Conservation (phyloP, 2,113 vertebrate species). For the Sceloporus undulatus region DNA sequence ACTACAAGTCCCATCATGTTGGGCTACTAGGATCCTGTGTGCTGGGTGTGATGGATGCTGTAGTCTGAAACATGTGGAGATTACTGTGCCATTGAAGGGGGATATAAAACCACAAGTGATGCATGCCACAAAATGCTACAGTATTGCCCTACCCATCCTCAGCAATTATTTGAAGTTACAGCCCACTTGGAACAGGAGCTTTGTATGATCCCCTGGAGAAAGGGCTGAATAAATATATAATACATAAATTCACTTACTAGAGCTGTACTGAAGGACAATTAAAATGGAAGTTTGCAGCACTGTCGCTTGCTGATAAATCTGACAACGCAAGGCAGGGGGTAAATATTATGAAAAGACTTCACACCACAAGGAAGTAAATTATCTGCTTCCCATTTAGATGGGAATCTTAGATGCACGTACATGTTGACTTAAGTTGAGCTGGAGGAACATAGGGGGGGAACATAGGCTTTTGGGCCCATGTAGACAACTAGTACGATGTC, state of each 20-base stretch:
- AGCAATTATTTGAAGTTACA: not conserved
- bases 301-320: not conserved
- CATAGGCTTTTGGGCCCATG: no score
- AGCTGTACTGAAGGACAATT: conserved; percentile 3
- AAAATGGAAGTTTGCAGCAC: not conserved
- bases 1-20: no score
- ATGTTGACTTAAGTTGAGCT: not conserved
- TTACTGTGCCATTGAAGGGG: no score
- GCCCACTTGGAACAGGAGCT: not conserved
- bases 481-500: not conserved
- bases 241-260: not conserved
- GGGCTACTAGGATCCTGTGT: no score
- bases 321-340: not conserved
- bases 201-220: not conserved
- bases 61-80: no score
- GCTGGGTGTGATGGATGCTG: no score
- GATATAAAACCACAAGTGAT: not conserved
- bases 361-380: not conserved
- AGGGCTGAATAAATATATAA: not conserved
- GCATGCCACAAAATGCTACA: not conserved
- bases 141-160: not conserved
- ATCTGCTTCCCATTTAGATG: not conserved
- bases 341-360: not conserved
- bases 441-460: not conserved
- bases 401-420: not conserved